Conservation (phyloP, 2,888 invertebrate species). For the Papilio elwesi region DNA sequence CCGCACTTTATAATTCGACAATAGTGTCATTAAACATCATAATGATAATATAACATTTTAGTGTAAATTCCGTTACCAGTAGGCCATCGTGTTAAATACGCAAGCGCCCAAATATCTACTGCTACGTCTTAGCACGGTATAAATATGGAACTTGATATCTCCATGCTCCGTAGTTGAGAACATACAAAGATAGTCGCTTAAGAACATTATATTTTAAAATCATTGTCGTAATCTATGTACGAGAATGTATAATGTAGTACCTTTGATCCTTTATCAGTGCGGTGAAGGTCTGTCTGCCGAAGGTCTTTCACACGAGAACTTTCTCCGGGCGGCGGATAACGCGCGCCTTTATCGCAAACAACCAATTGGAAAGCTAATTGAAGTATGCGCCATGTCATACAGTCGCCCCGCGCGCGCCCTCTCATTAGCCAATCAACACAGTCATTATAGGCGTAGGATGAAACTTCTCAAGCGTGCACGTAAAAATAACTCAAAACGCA, state of each 20-base stretch:
- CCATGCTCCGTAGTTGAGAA: too few species aligned
- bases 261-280: conserved; percentile 17
- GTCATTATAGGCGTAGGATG: conserved; percentile 47
- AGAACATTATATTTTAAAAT: too few species aligned
- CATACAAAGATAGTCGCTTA: too few species aligned
- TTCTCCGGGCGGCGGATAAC: conserved; percentile 54
- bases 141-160: too few species aligned
- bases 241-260: background rate
- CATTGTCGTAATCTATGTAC: too few species aligned
- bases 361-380: conserved; percentile 72
- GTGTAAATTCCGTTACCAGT: too few species aligned
- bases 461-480: background rate
- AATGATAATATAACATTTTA: too few species aligned
- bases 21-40: too few species aligned
- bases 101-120: too few species aligned
- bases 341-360: conserved; percentile 54
- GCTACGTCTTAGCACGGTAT: too few species aligned
- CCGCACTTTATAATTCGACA: too few species aligned
- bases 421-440: conserved; percentile 57
- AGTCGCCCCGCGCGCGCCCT: conserved; percentile 55
- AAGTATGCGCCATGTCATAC: conserved; percentile 67
- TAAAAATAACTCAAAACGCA: background rate
- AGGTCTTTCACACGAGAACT: conserved; percentile 68
- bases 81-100: too few species aligned
- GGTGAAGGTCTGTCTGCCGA: conserved; percentile 38